Evolutionary conservation across 2,113 vertebrate species (phyloP).

Genomic region (Fulica atra): DNA sequence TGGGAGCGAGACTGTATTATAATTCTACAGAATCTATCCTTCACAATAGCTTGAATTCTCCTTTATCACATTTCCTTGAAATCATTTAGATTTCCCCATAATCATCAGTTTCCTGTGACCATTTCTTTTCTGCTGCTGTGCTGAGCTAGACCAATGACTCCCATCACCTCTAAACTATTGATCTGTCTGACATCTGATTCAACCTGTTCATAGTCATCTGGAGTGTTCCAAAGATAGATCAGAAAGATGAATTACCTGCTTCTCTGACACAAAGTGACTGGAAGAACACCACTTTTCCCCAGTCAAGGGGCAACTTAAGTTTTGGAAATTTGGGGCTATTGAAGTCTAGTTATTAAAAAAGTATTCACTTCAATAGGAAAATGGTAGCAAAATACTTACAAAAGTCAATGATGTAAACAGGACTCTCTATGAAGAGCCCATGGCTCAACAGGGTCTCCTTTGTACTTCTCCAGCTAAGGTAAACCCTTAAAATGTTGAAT

Average conservation of each 20-base stretch:
- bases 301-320: not conserved
- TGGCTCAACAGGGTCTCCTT: not conserved
- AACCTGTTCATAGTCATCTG: constrained; percentile 48
- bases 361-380: not conserved
- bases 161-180: constrained; percentile 52
- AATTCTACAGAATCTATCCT: not conserved
- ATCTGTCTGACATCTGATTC: constrained; percentile 71
- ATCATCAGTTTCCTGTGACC: not conserved
- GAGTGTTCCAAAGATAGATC: constrained; percentile 43
- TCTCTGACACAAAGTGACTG: constrained; percentile 23
- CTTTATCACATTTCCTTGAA: not conserved
- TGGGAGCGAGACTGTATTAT: not conserved
- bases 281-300: not conserved
- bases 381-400: not conserved
- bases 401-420: not conserved
- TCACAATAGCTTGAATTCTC: not conserved
- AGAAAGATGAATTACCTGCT: constrained; percentile 30
- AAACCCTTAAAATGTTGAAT: not conserved
- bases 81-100: not conserved
- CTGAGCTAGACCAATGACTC: constrained; percentile 30
- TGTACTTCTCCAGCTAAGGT: not conserved
- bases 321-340: not conserved
- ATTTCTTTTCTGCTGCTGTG: constrained; percentile 14
- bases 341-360: not conserved
- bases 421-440: not conserved